Evolutionary conservation across 1,140 invertebrate species (phyloP).

Genomic region (Ridgeia piscesae): DNA sequence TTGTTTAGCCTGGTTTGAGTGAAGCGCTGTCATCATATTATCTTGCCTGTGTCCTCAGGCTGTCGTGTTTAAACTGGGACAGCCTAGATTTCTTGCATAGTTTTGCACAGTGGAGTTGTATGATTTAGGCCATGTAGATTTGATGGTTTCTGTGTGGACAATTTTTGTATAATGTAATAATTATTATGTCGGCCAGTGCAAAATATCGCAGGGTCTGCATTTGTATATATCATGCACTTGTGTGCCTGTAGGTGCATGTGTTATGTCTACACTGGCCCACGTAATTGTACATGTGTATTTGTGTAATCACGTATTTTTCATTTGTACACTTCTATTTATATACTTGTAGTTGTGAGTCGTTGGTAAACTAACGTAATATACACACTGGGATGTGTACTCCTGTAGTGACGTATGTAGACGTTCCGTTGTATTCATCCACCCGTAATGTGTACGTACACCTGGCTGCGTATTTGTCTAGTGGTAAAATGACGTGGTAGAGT

Average conservation of each 20-base stretch:
- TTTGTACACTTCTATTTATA: no score
- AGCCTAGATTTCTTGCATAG: neutral
- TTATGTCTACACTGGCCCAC: no score
- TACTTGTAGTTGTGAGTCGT: no score
- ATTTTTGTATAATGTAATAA: neutral
- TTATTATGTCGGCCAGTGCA: neutral
- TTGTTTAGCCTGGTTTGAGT: neutral
- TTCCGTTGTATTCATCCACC: no score
- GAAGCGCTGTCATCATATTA: neutral
- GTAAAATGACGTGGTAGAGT: neutral
- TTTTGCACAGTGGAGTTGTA: neutral
- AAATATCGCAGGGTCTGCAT: no score
- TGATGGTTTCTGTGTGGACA: neutral
- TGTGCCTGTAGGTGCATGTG: no score
- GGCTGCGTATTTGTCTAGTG: neutral
- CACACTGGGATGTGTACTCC: neutral
- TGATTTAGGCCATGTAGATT: neutral
- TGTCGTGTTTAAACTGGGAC: neutral
- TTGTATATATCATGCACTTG: no score
- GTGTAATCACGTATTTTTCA: no score
- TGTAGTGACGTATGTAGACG: no score
- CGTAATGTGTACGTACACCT: neutral
- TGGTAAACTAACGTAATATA: neutral
- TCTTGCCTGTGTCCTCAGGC: neutral
- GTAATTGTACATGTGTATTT: no score